Conservation (phyloP, 2,797 vertebrate genomes). For the Halcyon leucocephala region DNA sequence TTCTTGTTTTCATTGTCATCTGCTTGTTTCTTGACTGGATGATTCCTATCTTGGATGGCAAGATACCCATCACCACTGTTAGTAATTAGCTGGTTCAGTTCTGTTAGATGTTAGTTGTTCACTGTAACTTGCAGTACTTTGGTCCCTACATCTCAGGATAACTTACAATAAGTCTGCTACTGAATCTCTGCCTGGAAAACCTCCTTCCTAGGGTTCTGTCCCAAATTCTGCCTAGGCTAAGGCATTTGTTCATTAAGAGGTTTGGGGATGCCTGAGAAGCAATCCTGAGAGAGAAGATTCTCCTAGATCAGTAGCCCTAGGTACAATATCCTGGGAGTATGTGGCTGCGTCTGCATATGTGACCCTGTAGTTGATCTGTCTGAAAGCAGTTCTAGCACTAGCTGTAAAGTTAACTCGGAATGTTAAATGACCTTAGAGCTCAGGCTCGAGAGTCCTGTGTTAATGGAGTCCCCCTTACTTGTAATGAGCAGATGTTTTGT, state of each 20-base stretch:
- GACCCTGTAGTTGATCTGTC: background rate
- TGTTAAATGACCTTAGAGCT: background rate
- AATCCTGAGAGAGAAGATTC: background rate
- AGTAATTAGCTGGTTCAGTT: background rate
- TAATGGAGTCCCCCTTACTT: background rate
- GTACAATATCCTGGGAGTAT: background rate
- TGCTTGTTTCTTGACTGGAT: background rate
- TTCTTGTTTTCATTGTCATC: background rate
- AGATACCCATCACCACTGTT: background rate
- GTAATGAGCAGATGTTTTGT: background rate
- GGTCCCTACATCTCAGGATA: background rate
- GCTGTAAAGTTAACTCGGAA: background rate
- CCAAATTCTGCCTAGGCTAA: background rate
- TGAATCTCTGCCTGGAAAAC: background rate
- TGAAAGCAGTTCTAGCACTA: background rate
- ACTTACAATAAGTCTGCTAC: background rate
- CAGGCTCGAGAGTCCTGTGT: background rate
- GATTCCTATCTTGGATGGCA: background rate
- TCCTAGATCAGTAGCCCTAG: background rate
- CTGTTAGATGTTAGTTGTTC: background rate
- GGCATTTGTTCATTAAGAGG: background rate
- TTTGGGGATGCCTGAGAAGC: background rate
- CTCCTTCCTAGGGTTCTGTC: background rate
- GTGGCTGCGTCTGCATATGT: background rate
- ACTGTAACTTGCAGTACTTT: background rate